Conservation (phyloP, 2,888 invertebrate species). For the Zootermopsis nevadensis region DNA sequence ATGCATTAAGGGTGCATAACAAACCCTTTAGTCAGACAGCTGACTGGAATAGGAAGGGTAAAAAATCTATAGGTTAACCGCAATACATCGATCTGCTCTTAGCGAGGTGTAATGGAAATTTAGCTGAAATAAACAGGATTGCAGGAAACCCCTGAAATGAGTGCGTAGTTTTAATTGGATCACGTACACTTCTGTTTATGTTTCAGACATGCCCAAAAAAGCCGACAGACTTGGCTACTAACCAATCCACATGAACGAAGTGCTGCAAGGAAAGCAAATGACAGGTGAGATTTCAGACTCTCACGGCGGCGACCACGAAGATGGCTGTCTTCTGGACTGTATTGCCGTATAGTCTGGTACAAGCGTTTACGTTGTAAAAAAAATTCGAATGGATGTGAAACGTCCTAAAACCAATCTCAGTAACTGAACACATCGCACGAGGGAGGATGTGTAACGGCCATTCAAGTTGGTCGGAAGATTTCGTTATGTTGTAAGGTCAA, state of each 20-base stretch:
- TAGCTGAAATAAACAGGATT: conserved; percentile 23
- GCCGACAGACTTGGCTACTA: too few relatives aligned
- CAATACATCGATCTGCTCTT: conserved; percentile 39
- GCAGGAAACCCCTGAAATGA: too few relatives aligned
- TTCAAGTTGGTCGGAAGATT: background rate
- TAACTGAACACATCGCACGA: background rate
- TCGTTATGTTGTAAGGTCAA: background rate
- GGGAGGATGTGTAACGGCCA: background rate
- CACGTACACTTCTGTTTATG: background rate
- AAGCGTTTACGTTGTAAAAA: too few relatives aligned
- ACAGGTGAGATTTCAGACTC: too few relatives aligned
- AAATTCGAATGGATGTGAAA: too few relatives aligned
- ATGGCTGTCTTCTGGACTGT: too few relatives aligned
- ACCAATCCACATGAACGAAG: too few relatives aligned
- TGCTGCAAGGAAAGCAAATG: too few relatives aligned
- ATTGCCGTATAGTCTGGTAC: too few relatives aligned
- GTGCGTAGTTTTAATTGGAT: conserved; percentile 14
- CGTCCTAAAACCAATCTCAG: background rate
- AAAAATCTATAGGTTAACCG: conserved; percentile 36
- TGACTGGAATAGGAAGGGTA: conserved; percentile 44
- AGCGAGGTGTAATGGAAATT: conserved; percentile 27
- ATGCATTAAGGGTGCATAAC: conserved; percentile 52
- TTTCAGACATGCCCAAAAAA: background rate
- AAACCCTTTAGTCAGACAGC: conserved; percentile 49
- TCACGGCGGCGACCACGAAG: too few relatives aligned